phyloP scores from a whole-genome alignment of 2,113 vertebrate species.

The Sylvilagus bachmani region DNA sequence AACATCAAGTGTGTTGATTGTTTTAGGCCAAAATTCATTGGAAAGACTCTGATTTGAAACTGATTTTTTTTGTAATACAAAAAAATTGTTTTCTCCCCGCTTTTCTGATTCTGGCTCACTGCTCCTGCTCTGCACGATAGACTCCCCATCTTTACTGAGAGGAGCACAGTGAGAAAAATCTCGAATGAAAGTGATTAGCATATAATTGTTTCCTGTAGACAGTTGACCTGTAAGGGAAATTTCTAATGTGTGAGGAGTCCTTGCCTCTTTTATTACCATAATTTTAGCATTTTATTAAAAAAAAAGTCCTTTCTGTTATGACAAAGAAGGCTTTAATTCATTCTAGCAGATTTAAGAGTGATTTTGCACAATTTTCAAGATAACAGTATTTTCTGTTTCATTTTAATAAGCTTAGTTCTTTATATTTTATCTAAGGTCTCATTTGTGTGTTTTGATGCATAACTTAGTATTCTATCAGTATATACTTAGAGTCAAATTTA shows the following conservation, averaged over 20 bases:
- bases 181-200: neutral
- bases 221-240: neutral
- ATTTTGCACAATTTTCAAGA: neutral
- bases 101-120: constrained; percentile 7
- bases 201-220: neutral
- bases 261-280: neutral
- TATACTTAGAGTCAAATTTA: constrained; percentile 21
- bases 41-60: constrained; percentile 27
- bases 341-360: neutral
- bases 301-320: constrained; percentile 47
- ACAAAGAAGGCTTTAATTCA: constrained; percentile 6
- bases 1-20: neutral
- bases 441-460: neutral
- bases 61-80: neutral
- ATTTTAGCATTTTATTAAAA: neutral
- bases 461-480: constrained; percentile 17
- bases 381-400: neutral
- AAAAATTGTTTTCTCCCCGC: constrained; percentile 11
- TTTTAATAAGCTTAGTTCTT: neutral
- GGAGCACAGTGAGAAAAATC: constrained; percentile 5
- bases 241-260: neutral
- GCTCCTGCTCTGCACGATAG: neutral
- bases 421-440: neutral
- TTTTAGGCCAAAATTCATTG: neutral
- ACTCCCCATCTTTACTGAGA: neutral